Evolutionary conservation across 2,113 vertebrate genomes (phyloP).

Genomic region (Halcyon malimbica): DNA sequence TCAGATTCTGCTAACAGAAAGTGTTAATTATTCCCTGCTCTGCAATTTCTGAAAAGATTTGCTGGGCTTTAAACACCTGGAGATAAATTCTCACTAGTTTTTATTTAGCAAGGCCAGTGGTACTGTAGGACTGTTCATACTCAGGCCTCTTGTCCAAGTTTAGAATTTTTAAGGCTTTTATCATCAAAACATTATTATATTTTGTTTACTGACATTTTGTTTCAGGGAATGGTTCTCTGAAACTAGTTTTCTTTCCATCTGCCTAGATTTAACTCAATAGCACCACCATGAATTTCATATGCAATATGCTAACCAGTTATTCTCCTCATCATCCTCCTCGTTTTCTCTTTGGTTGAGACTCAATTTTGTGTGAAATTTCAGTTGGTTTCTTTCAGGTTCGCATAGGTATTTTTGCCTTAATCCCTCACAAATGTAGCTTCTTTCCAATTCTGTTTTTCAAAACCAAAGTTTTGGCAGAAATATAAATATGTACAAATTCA

Average conservation of each 20-base stretch:
- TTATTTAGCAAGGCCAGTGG: background rate
- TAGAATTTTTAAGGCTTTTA: background rate
- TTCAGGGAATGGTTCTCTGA: background rate
- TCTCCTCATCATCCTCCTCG: background rate
- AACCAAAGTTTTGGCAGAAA: background rate
- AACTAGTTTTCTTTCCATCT: background rate
- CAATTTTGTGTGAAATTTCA: background rate
- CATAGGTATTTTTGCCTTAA: background rate
- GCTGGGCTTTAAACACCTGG: background rate
- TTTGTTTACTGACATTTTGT: background rate
- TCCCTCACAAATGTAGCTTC: background rate
- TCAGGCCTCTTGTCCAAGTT: background rate
- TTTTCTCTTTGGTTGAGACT: background rate
- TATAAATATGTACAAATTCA: background rate
- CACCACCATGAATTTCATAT: background rate
- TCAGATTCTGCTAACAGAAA: background rate
- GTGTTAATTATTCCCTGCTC: background rate
- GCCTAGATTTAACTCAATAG: background rate
- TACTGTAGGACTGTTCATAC: background rate
- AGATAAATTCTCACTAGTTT: background rate
- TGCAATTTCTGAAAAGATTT: background rate
- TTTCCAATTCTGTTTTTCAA: background rate
- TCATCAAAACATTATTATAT: fast-evolving
- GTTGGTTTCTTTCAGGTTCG: background rate
- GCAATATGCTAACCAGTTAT: background rate